A percentile compares a stretch with the other conserved stretches of the same genome.
Conservation (phyloP, 2,797 vertebrate species). For the Mus caroli region DNA sequence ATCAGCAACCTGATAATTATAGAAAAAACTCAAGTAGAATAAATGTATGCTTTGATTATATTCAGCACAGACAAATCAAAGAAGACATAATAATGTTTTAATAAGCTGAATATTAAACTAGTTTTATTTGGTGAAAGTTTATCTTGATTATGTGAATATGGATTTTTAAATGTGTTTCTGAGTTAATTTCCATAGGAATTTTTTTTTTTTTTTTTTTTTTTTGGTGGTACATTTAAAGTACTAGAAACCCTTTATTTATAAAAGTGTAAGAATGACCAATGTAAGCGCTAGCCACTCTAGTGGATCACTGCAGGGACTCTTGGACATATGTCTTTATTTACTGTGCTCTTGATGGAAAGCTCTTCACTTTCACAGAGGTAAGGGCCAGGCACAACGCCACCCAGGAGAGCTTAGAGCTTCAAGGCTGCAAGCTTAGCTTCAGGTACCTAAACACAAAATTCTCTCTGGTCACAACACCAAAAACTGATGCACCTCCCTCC, state of each 20-base stretch:
- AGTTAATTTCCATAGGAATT: conserved; percentile 37
- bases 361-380: neutral
- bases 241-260: conserved; percentile 60
- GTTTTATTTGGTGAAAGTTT: conserved; percentile 57
- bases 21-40: conserved; percentile 64
- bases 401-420: neutral
- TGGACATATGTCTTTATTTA: conserved; percentile 36
- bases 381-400: neutral
- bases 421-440: neutral
- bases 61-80: conserved; percentile 55
- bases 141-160: conserved; percentile 53
- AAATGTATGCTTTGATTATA: conserved; percentile 50
- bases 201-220: neutral
- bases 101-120: conserved; percentile 59
- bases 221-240: conserved; percentile 19
- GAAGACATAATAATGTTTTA: conserved; percentile 44
- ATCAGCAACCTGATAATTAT: conserved; percentile 51
- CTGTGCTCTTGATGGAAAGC: neutral
- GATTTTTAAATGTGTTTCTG: conserved; percentile 44
- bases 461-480: neutral
- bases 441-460: neutral
- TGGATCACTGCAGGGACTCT: neutral
- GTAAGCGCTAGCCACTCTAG: conserved; percentile 41
- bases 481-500: neutral
- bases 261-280: conserved; percentile 37